A percentile compares a stretch with the other conserved stretches of the same genome.
Evolutionary conservation across 2,797 vertebrate genomes (phyloP).

Genomic region (Oryzias sinensis): DNA sequence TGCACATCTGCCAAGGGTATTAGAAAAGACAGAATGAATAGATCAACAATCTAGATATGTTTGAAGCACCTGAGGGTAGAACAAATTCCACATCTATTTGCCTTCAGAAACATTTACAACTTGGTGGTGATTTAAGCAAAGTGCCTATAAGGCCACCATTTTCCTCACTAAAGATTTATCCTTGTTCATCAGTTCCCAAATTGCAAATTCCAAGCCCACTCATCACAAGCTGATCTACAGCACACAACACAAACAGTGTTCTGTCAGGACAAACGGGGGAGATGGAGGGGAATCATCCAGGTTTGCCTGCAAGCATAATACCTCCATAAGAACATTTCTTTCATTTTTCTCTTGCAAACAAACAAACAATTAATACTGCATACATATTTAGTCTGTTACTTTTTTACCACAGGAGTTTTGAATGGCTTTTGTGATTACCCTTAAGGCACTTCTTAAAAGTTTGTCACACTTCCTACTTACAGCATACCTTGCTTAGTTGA

Average conservation of each 20-base stretch:
- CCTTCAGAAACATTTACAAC: conserved; percentile 44
- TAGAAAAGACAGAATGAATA: conserved; percentile 31
- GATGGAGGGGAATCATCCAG: conserved; percentile 20
- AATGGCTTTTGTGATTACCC: neutral
- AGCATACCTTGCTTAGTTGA: conserved; percentile 82
- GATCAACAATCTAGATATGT: conserved; percentile 32
- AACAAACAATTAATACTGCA: conserved; percentile 11
- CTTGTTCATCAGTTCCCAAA: conserved; percentile 47
- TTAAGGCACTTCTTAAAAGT: too few relatives aligned
- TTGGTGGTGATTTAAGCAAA: conserved; percentile 58
- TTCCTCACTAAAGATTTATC: conserved; percentile 61
- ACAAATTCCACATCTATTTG: conserved; percentile 36
- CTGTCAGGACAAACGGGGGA: conserved; percentile 28
- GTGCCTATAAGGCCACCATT: conserved; percentile 64
- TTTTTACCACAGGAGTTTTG: neutral
- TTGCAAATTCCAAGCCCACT: conserved; percentile 27
- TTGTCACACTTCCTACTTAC: conserved; percentile 1
- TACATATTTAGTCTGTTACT: neutral
- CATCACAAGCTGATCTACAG: conserved; percentile 50
- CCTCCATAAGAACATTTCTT: conserved; percentile 13
- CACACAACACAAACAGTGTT: conserved; percentile 43
- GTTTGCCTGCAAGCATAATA: conserved; percentile 35
- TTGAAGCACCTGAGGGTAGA: conserved; percentile 20
- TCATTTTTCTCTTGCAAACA: conserved; percentile 5
- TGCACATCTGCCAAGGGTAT: conserved; percentile 2